Evolutionary conservation across 2,888 invertebrate genomes (phyloP).

Genomic region (Ormyrus labotus): DNA sequence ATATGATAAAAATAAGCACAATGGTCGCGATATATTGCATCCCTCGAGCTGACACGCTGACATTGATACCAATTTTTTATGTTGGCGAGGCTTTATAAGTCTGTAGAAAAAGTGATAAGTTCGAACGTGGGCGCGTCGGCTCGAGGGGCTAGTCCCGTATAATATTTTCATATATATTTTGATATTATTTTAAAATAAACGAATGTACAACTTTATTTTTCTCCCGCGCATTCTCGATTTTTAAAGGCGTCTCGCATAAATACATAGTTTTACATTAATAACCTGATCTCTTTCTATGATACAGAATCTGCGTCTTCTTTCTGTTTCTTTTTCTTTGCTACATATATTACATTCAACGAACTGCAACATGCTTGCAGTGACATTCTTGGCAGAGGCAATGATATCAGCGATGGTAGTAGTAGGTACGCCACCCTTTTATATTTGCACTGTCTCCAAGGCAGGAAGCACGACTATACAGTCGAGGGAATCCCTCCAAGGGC

Average conservation of each 20-base stretch:
- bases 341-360: constrained; percentile 43
- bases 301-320: constrained; percentile 39
- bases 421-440: background rate
- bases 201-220: constrained; percentile 59
- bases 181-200: constrained; percentile 57
- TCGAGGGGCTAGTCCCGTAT: constrained; percentile 27
- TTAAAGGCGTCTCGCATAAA: constrained; percentile 61
- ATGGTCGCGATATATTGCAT: constrained; percentile 22
- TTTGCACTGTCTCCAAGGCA: background rate
- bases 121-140: constrained; percentile 18
- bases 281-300: constrained; percentile 25
- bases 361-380: background rate
- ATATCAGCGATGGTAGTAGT: background rate
- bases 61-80: background rate
- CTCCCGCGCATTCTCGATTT: constrained; percentile 16
- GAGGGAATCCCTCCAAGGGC: constrained; percentile 36
- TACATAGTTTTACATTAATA: constrained; percentile 47
- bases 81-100: constrained; percentile 22
- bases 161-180: constrained; percentile 1
- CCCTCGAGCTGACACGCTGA: constrained; percentile 33
- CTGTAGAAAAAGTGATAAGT: constrained; percentile 44
- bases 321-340: constrained; percentile 19
- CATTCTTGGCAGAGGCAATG: background rate
- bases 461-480: constrained; percentile 34
- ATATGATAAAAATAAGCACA: constrained; percentile 38